A percentile compares a stretch with the other conserved stretches of the same genome.
Evolutionary conservation across 2,888 invertebrate genomes (phyloP).

Genomic region (Netelia fuscicornis): DNA sequence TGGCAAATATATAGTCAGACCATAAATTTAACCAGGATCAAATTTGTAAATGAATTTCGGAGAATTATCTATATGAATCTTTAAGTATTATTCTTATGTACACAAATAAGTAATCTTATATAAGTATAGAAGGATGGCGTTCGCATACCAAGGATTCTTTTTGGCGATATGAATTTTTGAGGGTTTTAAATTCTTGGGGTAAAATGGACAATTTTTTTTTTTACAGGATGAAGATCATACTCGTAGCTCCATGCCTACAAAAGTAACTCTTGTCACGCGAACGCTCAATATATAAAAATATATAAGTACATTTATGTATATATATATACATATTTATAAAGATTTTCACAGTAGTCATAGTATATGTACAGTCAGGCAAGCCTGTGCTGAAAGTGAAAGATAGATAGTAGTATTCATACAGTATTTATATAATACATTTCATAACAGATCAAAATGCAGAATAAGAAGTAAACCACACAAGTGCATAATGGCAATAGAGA

Average conservation of each 20-base stretch:
- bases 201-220: too few species aligned
- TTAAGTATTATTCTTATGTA: constrained; percentile 53
- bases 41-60: constrained; percentile 48
- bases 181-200: too few species aligned
- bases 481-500: constrained; percentile 62
- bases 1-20: constrained; percentile 47
- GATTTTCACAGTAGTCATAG: constrained; percentile 52
- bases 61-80: constrained; percentile 54
- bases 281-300: constrained; percentile 2
- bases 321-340: constrained; percentile 46
- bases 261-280: too few species aligned
- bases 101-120: constrained; percentile 43
- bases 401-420: constrained; percentile 42
- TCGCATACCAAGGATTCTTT: too few species aligned
- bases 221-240: not conserved
- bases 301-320: constrained; percentile 20
- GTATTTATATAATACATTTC: constrained; percentile 43
- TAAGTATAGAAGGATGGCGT: too few species aligned
- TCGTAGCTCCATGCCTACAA: not conserved
- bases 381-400: constrained; percentile 68
- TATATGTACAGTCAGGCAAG: constrained; percentile 66
- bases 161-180: too few species aligned
- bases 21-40: constrained; percentile 13
- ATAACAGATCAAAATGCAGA: constrained; percentile 69
- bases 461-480: constrained; percentile 63